Percentiles rank a stretch among this genome's conserved stretches.
Evolutionary conservation across 2,888 invertebrate genomes (phyloP).

Genomic region (Hirtodrosophila histrioides): DNA sequence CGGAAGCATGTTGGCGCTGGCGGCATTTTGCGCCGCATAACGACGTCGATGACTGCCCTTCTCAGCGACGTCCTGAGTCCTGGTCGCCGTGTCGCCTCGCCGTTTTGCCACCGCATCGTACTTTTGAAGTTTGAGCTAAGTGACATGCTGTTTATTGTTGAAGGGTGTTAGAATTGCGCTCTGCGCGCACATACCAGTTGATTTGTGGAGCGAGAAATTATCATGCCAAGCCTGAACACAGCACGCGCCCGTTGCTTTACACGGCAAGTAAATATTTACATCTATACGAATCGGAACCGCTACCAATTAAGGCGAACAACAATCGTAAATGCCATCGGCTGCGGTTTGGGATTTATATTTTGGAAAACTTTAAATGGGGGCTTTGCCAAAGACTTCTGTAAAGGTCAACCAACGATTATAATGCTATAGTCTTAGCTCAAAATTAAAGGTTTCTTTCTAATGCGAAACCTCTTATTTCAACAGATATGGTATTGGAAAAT

Average conservation of each 20-base stretch:
- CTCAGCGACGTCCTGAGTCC: conserved; percentile 22
- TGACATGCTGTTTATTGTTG: conserved; percentile 84
- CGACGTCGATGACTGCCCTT: conserved; percentile 77
- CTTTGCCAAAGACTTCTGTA: too few species aligned
- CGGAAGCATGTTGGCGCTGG: conserved; percentile 77
- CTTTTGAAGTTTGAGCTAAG: conserved; percentile 84
- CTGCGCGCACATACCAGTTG: conserved; percentile 61
- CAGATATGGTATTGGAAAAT: too few species aligned
- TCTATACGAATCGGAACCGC: conserved; percentile 25
- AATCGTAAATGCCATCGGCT: conserved; percentile 36
- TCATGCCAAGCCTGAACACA: conserved; percentile 77
- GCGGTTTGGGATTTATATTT: background rate
- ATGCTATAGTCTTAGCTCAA: too few species aligned
- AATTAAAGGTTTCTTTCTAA: too few species aligned
- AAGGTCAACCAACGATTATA: too few species aligned
- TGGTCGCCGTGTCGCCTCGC: conserved; percentile 13
- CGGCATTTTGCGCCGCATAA: conserved; percentile 74
- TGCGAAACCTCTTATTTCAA: too few species aligned
- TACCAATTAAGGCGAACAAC: conserved; percentile 45
- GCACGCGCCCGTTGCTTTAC: conserved; percentile 64
- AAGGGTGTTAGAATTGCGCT: conserved; percentile 84
- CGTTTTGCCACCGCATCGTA: conserved; percentile 49
- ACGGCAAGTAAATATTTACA: conserved; percentile 57
- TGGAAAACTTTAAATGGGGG: too few species aligned
- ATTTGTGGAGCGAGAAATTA: conserved; percentile 79